Evolutionary conservation across 2,797 vertebrate species (phyloP).

Genomic region (Myiotriccus ornatus): DNA sequence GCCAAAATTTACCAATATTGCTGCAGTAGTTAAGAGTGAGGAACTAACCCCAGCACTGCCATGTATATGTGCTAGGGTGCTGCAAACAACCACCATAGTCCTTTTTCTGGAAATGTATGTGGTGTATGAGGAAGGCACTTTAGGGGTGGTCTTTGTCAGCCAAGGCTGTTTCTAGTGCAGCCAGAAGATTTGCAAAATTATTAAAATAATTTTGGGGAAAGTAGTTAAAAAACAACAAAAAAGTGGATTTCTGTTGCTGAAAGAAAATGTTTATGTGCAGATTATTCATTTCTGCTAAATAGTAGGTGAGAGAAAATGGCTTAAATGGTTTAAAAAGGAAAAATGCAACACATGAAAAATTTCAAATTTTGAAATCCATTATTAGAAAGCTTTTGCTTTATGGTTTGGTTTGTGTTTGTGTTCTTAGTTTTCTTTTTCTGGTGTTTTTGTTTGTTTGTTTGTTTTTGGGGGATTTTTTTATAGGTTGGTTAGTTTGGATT

Average conservation of each 20-base stretch:
- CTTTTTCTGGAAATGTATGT: not conserved
- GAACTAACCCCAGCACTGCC: not conserved
- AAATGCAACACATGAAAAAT: not conserved
- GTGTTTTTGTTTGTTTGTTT: too few relatives aligned
- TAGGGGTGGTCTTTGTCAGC: not conserved
- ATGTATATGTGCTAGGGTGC: not conserved
- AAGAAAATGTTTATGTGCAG: not conserved
- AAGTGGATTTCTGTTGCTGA: not conserved
- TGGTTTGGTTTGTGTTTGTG: too few relatives aligned
- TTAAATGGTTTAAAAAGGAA: not conserved
- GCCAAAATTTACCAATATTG: not conserved
- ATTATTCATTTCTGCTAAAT: not conserved
- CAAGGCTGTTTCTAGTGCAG: not conserved
- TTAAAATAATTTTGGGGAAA: not conserved
- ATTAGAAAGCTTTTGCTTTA: not conserved
- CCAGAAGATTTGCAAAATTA: not conserved
- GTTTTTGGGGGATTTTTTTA: not conserved
- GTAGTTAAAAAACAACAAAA: not conserved
- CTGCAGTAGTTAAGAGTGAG: not conserved
- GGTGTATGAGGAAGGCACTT: not conserved
- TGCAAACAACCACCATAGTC: not conserved
- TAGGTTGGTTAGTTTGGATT: not conserved
- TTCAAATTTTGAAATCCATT: not conserved
- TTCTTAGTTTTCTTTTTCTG: too few relatives aligned
- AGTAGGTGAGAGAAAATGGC: not conserved